Evolutionary conservation across 2,113 vertebrate species (phyloP).

Genomic region (Monopterus albus): DNA sequence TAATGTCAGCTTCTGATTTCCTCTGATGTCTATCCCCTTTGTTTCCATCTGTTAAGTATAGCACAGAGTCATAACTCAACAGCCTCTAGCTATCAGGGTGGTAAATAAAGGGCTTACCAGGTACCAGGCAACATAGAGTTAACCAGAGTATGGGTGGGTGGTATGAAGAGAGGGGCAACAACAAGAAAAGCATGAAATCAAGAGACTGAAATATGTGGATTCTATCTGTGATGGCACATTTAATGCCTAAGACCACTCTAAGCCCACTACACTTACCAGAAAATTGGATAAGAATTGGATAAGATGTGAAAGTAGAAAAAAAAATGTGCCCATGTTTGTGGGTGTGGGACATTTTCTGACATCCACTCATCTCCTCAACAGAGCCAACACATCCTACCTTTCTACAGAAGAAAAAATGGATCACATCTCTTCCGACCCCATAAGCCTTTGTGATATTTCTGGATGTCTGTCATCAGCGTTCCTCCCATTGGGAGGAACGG

Average conservation of each 20-base stretch:
- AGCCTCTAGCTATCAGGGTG: background rate
- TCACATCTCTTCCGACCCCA: conserved; percentile 40
- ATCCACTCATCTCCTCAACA: conserved; percentile 73
- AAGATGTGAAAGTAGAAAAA: conserved; percentile 11
- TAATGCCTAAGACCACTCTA: conserved; percentile 37
- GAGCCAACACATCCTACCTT: conserved; percentile 61
- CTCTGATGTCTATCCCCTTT: conserved; percentile 11
- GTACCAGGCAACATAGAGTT: background rate
- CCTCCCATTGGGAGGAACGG: too few species aligned
- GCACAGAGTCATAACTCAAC: conserved; percentile 46
- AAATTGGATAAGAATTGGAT: conserved; percentile 47
- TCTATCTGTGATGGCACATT: conserved; percentile 30
- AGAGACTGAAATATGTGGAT: conserved; percentile 33
- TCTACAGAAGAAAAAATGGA: conserved; percentile 33
- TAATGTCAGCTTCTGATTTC: background rate
- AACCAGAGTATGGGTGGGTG: conserved; percentile 10
- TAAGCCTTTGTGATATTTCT: conserved; percentile 27
- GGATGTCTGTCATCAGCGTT: conserved; percentile 16
- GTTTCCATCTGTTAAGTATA: conserved; percentile 10
- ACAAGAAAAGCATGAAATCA: conserved; percentile 24
- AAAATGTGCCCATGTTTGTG: background rate
- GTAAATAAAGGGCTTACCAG: background rate
- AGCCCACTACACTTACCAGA: conserved; percentile 52
- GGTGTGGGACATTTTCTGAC: conserved; percentile 53
- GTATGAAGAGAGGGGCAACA: background rate